Evolutionary conservation across 2,888 invertebrate species (phyloP).

Genomic region (Perizoma flavofasciatum): DNA sequence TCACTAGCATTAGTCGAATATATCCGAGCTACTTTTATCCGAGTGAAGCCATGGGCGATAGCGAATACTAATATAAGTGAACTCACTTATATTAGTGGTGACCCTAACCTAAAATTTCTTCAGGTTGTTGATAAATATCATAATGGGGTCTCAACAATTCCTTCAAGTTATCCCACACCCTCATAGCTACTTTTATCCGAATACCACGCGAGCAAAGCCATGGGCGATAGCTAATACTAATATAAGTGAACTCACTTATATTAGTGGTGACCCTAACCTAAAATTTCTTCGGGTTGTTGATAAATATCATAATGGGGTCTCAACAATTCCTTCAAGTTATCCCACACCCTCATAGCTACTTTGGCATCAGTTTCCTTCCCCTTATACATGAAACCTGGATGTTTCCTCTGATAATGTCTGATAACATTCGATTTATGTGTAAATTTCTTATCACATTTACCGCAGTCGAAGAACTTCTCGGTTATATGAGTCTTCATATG

Average conservation of each 20-base stretch:
- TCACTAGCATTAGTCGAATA: too few relatives aligned
- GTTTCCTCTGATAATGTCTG: conserved; percentile 63
- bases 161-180: conserved; percentile 57
- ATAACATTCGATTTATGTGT: conserved; percentile 67
- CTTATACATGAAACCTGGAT: conserved; percentile 55
- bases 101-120: conserved; percentile 34
- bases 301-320: conserved; percentile 32
- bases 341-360: conserved; percentile 59
- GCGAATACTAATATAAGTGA: too few relatives aligned
- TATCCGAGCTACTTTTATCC: too few relatives aligned
- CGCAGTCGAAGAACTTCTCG: conserved; percentile 61
- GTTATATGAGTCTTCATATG: conserved; percentile 64
- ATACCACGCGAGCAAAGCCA: too few relatives aligned
- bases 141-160: conserved; percentile 35
- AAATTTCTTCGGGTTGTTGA: conserved; percentile 40
- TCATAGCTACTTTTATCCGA: conserved; percentile 42
- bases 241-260: too few relatives aligned
- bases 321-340: conserved; percentile 46
- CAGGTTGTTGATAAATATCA: conserved; percentile 35
- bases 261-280: conserved; percentile 11
- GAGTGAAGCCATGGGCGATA: too few relatives aligned
- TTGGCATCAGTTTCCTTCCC: conserved; percentile 62
- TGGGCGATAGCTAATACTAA: too few relatives aligned
- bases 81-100: too few relatives aligned
- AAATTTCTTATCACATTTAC: conserved; percentile 59